Evolutionary conservation across 2,888 invertebrate genomes (phyloP), one percentile per base, ranked within the genome.

Genomic region (Drosophila rellima): DNA sequence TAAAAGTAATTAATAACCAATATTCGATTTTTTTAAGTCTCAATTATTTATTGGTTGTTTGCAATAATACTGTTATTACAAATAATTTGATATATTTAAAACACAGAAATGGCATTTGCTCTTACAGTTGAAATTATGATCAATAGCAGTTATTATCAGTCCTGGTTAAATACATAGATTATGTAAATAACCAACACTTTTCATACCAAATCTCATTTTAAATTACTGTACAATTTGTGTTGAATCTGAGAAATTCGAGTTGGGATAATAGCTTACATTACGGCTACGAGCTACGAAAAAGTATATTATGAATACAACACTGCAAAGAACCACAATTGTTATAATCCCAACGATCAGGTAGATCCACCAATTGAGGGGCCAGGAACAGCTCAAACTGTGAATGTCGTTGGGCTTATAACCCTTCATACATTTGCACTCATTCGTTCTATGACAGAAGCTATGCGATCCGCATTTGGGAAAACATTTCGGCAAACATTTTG

Each of bases 211-310:
- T n/a, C n/a, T 3, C n/a, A 17, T 11, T 4, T 10, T 26, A 7
- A 26, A 26, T 47, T 52, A 54, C 8, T 13, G 10, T n/a, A 68
- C 2, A 29, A 45, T 57, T 10, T 0, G 11, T 1, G 20, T 2
- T 0, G n/a, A 47, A 11, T 73, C 70, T 0, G 40, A 3, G 11
- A 29, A 55, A 33, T 5, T 35, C 0, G 17, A 2, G 60, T 73
- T 74, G 4, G 70, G 73, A 69, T 62, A 69, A 4, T 55, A 74
- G 13, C 13, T 69, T 4, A 42, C 0, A 13, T 29, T 23, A 0
- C 17, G 7, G 3, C 4, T 10, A 11, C 51, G 50, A 0, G 8
- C 20, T 0, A 45, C 0, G n/a, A 2, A 62, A 3, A 13, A 42
- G 31, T 3, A 23, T 1, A 69, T 10, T 6, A 68, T 26, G 2